Evolutionary conservation across 2,797 vertebrate genomes (phyloP).

Genomic region (Intellagama lesueurii): DNA sequence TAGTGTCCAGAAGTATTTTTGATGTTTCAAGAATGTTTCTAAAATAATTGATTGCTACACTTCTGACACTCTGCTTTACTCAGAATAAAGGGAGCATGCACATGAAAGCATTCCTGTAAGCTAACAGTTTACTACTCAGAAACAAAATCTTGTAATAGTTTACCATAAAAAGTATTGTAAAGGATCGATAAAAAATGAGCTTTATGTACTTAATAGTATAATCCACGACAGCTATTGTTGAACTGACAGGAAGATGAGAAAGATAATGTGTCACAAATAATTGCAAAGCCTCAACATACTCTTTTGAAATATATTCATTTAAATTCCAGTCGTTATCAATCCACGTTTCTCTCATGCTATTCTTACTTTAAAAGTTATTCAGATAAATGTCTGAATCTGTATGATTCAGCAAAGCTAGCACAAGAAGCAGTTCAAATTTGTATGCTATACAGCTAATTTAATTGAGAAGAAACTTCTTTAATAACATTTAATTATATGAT

Average conservation of each 20-base stretch:
- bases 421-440: neutral
- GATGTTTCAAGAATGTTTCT: neutral
- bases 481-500: too few species aligned
- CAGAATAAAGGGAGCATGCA: neutral
- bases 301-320: constrained; percentile 37
- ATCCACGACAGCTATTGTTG: constrained; percentile 21
- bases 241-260: constrained; percentile 30
- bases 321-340: constrained; percentile 29
- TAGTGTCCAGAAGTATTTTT: neutral
- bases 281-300: constrained; percentile 11
- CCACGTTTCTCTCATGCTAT: constrained; percentile 36
- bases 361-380: constrained; percentile 32
- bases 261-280: constrained; percentile 1
- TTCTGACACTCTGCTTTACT: neutral
- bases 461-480: neutral
- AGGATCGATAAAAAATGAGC: constrained; percentile 18
- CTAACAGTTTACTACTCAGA: neutral
- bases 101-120: neutral
- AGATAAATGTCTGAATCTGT: constrained; percentile 30
- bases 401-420: neutral
- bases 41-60: too few species aligned
- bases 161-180: neutral
- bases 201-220: constrained; percentile 24
- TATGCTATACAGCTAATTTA: constrained; percentile 19
- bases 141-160: neutral